A percentile compares a stretch with the other conserved stretches of the same genome.
phyloP scores from a whole-genome alignment of 2,888 invertebrate species.

The Resseliella maxima region DNA sequence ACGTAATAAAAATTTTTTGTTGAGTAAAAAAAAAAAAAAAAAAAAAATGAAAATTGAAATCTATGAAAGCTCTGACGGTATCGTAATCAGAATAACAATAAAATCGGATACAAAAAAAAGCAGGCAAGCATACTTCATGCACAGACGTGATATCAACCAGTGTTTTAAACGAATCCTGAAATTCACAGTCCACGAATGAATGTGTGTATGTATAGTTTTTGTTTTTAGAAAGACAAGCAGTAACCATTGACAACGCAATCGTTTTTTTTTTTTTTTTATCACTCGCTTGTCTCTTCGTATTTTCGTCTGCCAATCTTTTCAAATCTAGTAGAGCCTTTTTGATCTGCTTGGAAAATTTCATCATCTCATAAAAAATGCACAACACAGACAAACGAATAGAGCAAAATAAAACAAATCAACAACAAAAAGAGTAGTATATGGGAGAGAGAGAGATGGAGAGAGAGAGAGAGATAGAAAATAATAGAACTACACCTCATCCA shows the following conservation, averaged over 20 bases:
- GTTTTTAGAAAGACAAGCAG: not conserved
- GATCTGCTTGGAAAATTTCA: constrained; percentile 6
- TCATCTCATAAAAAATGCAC: not conserved
- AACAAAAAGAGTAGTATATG: not conserved
- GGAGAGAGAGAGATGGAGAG: not conserved
- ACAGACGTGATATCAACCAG: constrained; percentile 27
- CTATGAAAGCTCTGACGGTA: not conserved
- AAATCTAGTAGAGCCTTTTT: not conserved
- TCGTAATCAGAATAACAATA: constrained; percentile 31
- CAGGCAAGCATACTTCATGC: not conserved
- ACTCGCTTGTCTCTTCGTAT: not conserved
- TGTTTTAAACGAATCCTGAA: not conserved
- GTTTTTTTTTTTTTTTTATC: not conserved
- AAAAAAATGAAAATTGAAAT: constrained; percentile 25
- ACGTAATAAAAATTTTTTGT: not conserved
- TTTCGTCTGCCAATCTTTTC: not conserved
- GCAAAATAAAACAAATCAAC: not conserved
- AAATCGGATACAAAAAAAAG: not conserved
- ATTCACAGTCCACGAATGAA: not conserved
- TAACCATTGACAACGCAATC: constrained; percentile 30
- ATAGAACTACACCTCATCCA: not conserved
- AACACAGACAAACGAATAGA: not conserved
- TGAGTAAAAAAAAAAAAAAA: not conserved
- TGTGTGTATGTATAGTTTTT: not conserved
- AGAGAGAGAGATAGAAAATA: not conserved